Evolutionary conservation across 2,888 invertebrate genomes (phyloP).

Genomic region (Apamea crenata): DNA sequence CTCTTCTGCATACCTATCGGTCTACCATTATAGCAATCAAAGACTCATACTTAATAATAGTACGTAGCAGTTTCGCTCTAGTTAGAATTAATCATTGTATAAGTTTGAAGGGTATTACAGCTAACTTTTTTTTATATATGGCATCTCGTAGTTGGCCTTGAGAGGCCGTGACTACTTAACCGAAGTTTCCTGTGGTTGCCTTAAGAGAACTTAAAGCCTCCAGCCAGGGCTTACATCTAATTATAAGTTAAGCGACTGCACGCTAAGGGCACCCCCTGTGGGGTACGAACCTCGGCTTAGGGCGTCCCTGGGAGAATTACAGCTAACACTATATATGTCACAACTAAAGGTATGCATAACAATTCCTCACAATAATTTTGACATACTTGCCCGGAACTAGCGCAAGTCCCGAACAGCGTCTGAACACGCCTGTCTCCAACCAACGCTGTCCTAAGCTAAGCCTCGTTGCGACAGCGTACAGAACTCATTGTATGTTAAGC

Average conservation of each 20-base stretch:
- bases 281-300: no score
- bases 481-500: slow-evolving; percentile 89
- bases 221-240: no score
- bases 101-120: background rate
- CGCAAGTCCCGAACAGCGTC: slow-evolving; percentile 70
- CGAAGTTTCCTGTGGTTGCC: no score
- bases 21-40: background rate
- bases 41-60: slow-evolving; percentile 5
- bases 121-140: no score
- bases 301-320: no score
- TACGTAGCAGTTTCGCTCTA: background rate
- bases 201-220: no score
- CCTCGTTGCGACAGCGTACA: slow-evolving; percentile 83
- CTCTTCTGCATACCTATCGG: slow-evolving; percentile 14
- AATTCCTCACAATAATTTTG: slow-evolving; percentile 42
- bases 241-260: no score
- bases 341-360: slow-evolving; percentile 1
- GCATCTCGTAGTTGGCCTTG: no score
- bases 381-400: slow-evolving; percentile 66
- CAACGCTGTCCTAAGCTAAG: slow-evolving; percentile 78
- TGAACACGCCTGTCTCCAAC: slow-evolving; percentile 71
- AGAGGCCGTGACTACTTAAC: no score
- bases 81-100: background rate
- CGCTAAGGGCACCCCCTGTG: no score
- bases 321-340: slow-evolving; percentile 7